Evolutionary conservation across 1,140 invertebrate genomes (phyloP), one percentile per base, ranked within the genome.

Genomic region (Drosophila aff.): DNA sequence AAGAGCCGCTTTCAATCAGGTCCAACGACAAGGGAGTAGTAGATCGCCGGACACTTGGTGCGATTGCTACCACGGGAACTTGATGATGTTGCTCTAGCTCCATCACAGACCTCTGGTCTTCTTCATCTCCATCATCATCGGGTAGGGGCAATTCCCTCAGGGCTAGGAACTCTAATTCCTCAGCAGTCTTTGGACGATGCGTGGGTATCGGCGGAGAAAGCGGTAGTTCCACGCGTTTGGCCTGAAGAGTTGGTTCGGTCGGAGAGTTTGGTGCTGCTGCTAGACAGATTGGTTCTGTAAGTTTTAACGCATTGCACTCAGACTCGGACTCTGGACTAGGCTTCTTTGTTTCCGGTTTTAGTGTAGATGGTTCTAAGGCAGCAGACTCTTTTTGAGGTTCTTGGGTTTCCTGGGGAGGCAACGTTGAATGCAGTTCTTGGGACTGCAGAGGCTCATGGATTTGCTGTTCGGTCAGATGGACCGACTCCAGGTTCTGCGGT

Each of bases 151-250:
- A 47, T 26, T 73, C 66, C 2, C 52, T 61, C 1, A 80, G 18
- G 0, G 52, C 33, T 16, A 50, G 2, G 16, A 71, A 50, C 21
- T 65, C 46, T 8, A 87, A 10, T 49, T 87, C 84, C 23, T 77
- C 71, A 13, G 52, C 21, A 13, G 80, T 77, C 40, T 83, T 85
- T 4, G 53, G 31, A 2, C 82, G 82, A 53, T 83, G 84, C 26
- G 84, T 87, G 18, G 83, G 83, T 75, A 87, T 87, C 4, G 83
- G 83, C n/a, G 83, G 84, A 9, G 84, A 82, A 10, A 18, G 8
- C 1, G 47, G 21, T 1, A 58, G 5, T 3, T 52, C 36, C 16
- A 8, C 33, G 2, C 3, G 49, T 18, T 18, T 43, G 3, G 52
- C 33, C 33, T 69, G 53, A 26, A 60, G 15, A 23, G 44, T 31